Evolutionary conservation across 2,113 vertebrate species (phyloP).

Genomic region (Stegastes partitus): DNA sequence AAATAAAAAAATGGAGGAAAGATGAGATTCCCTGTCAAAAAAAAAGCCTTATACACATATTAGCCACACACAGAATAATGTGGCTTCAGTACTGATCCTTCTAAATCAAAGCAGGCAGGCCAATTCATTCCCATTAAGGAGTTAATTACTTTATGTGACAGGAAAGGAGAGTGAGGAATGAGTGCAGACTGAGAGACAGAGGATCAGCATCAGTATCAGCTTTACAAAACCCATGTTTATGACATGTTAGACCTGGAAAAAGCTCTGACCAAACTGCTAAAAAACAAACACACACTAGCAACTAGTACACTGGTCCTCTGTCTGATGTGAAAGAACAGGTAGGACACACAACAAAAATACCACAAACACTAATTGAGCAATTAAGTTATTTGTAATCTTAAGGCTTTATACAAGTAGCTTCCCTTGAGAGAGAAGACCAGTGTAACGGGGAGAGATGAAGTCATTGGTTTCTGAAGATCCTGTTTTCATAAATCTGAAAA

Average conservation of each 20-base stretch:
- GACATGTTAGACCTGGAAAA: neutral
- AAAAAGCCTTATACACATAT: neutral
- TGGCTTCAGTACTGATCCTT: slow-evolving; percentile 7
- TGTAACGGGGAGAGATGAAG: neutral
- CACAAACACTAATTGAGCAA: neutral
- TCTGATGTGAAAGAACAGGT: too few species aligned
- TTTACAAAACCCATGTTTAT: neutral
- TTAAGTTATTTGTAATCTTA: neutral
- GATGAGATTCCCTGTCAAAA: neutral
- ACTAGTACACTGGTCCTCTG: too few species aligned
- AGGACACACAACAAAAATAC: too few species aligned
- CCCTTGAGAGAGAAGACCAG: neutral
- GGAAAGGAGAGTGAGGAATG: slow-evolving; percentile 29
- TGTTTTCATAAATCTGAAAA: slow-evolving; percentile 13
- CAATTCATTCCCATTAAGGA: slow-evolving; percentile 54
- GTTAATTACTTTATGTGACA: slow-evolving; percentile 42
- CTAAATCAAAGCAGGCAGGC: slow-evolving; percentile 41
- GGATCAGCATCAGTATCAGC: neutral
- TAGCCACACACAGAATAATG: slow-evolving; percentile 9
- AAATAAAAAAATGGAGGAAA: neutral
- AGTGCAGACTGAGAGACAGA: neutral
- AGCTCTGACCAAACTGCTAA: neutral
- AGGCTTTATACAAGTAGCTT: neutral
- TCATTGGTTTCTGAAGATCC: slow-evolving; percentile 7
- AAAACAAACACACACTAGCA: neutral